These are phyloP conservation scores for Aphelocoma californica DNA, from an alignment of 2,797 vertebrate genomes.

Conservation along the genomic window DNA sequence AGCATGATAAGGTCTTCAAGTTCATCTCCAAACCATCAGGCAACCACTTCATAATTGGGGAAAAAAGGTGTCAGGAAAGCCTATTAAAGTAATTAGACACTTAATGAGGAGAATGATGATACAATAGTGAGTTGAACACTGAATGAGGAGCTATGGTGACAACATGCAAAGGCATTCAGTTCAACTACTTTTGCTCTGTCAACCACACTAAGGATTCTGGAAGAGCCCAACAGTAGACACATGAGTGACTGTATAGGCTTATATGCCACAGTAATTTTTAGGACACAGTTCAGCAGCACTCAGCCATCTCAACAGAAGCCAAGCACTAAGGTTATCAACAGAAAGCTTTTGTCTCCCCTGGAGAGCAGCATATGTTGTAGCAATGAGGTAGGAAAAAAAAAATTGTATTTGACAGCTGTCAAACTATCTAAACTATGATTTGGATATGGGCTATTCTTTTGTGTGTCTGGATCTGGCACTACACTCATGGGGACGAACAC, in stretches of 20 bases:
- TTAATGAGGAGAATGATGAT: background rate
- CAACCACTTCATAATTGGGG: background rate
- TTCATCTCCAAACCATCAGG: background rate
- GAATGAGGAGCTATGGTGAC: background rate
- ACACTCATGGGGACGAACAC: slow-evolving; percentile 14
- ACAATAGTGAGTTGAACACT: background rate
- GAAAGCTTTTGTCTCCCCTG: slow-evolving; percentile 24
- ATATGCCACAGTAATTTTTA: slow-evolving; percentile 18
- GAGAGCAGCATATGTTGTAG: slow-evolving; percentile 11
- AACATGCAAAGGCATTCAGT: slow-evolving; percentile 7
- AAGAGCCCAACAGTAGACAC: background rate
- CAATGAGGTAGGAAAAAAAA: background rate
- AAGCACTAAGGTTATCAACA: slow-evolving; percentile 43
- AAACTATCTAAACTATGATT: slow-evolving; percentile 37
- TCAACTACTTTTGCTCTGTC: slow-evolving; percentile 4
- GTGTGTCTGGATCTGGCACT: background rate
- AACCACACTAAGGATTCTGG: background rate
- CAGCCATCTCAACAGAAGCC: slow-evolving; percentile 34
- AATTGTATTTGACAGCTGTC: slow-evolving; percentile 55
- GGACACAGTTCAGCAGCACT: slow-evolving; percentile 40
- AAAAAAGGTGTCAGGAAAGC: slow-evolving; percentile 12
- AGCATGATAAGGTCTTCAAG: background rate
- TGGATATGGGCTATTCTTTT: slow-evolving; percentile 6
- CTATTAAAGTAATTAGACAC: slow-evolving; percentile 9
- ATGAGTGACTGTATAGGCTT: slow-evolving; percentile 10